Conservation (phyloP, 2,888 invertebrate genomes). For the Epistrophella euchroma region DNA sequence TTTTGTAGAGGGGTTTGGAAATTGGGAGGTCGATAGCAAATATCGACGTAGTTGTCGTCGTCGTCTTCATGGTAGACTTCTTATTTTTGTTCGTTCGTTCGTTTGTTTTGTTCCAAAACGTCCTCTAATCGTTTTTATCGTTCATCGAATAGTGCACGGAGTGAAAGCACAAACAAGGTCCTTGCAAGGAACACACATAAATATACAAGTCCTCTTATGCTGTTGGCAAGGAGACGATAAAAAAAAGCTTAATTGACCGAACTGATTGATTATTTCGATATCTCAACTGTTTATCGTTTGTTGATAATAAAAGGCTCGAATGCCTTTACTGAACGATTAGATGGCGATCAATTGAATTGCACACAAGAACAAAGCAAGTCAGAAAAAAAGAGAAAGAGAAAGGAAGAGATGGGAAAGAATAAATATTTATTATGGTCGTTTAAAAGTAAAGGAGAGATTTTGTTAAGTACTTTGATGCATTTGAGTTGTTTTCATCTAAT, state of each 20-base stretch:
- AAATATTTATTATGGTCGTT: constrained; percentile 9
- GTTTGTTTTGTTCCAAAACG: too few species aligned
- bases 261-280: constrained; percentile 76
- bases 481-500: background rate
- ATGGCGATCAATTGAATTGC: constrained; percentile 66
- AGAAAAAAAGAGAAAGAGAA: background rate
- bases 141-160: constrained; percentile 57
- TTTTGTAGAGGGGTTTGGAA: background rate
- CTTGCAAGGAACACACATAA: constrained; percentile 31
- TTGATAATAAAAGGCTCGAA: constrained; percentile 76
- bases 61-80: constrained; percentile 53
- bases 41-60: constrained; percentile 46
- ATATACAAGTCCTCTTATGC: background rate
- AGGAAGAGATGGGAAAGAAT: background rate
- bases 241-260: constrained; percentile 75
- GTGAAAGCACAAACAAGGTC: constrained; percentile 11
- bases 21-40: constrained; percentile 50
- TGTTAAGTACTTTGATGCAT: background rate
- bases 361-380: constrained; percentile 45
- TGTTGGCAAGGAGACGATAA: background rate
- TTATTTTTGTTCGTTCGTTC: constrained; percentile 50
- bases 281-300: constrained; percentile 76
- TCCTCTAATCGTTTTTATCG: constrained; percentile 72
- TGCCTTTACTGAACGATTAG: constrained; percentile 72
- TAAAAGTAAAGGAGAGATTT: background rate